A percentile compares a stretch with the other conserved stretches of the same genome.
Conservation (phyloP, 2,113 vertebrate species). For the Ramphastos sulfuratus region DNA sequence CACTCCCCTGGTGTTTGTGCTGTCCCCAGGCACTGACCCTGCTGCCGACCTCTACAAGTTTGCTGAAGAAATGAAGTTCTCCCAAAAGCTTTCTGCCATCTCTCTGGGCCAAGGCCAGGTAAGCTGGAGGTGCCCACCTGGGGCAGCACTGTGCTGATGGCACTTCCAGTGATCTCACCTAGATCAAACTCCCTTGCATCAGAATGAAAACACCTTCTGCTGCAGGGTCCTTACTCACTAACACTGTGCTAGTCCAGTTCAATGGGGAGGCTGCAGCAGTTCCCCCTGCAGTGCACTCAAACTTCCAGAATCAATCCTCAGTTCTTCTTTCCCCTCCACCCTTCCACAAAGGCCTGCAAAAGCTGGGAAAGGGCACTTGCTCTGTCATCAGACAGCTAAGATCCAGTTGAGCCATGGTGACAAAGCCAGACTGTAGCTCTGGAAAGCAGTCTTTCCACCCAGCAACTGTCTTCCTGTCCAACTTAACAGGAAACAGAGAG, state of each 20-base stretch:
- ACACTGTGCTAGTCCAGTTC: neutral
- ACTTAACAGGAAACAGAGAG: accelerated
- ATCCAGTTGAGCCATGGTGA: neutral
- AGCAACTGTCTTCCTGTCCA: neutral
- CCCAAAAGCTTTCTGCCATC: slow-evolving; percentile 87
- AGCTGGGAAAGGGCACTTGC: neutral
- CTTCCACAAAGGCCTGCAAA: neutral
- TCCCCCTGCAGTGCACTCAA: neutral
- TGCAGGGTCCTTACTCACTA: neutral
- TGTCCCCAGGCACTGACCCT: slow-evolving; percentile 89
- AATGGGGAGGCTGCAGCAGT: neutral
- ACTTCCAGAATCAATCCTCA: neutral
- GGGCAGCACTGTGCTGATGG: neutral
- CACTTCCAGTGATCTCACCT: neutral
- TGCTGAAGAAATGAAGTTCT: slow-evolving; percentile 90
- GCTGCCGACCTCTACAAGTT: slow-evolving; percentile 91
- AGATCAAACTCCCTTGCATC: neutral
- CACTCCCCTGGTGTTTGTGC: slow-evolving; percentile 86
- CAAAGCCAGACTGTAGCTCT: neutral
- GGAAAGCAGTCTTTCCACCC: neutral
- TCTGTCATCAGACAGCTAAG: neutral
- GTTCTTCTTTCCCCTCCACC: neutral
- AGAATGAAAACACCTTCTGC: neutral
- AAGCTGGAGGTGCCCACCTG: neutral
- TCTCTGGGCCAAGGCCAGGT: slow-evolving; percentile 94